Conservation (phyloP, 1,140 invertebrate genomes). For the Sminthurides bifidus region DNA sequence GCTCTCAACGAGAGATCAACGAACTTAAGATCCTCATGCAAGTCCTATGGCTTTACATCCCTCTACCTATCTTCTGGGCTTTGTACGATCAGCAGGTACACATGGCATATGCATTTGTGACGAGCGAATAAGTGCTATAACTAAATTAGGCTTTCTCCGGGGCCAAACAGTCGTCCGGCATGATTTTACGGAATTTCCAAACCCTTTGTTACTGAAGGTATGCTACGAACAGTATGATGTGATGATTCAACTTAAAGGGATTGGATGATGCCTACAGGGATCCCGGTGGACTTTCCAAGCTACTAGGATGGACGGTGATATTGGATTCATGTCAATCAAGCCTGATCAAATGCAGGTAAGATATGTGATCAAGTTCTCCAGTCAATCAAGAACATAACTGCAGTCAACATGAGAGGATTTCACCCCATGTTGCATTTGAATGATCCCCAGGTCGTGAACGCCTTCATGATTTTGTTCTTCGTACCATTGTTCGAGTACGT, state of each 20-base stretch:
- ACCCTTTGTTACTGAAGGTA: no score
- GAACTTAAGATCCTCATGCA: constrained; percentile 62
- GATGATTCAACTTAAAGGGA: neutral
- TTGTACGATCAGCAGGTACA: constrained; percentile 38
- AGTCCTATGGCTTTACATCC: constrained; percentile 50
- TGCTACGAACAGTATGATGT: neutral
- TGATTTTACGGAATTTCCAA: no score
- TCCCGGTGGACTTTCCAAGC: constrained; percentile 51
- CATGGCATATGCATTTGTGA: constrained; percentile 36
- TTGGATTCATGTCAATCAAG: constrained; percentile 36
- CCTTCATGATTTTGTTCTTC: constrained; percentile 67
- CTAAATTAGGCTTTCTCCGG: neutral
- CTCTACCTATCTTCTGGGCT: constrained; percentile 53
- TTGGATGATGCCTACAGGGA: constrained; percentile 33
- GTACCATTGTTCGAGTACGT: constrained; percentile 73
- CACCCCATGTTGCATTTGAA: neutral
- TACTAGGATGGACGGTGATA: constrained; percentile 42
- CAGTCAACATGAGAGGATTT: neutral
- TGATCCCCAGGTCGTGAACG: constrained; percentile 52
- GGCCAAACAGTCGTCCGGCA: no score
- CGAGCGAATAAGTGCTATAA: constrained; percentile 33
- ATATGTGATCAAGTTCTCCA: neutral
- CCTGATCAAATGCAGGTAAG: constrained; percentile 45
- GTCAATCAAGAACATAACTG: neutral
- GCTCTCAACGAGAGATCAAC: constrained; percentile 50